Conservation (phyloP, 2,888 invertebrate genomes). For the Limnephilus marmoratus region DNA sequence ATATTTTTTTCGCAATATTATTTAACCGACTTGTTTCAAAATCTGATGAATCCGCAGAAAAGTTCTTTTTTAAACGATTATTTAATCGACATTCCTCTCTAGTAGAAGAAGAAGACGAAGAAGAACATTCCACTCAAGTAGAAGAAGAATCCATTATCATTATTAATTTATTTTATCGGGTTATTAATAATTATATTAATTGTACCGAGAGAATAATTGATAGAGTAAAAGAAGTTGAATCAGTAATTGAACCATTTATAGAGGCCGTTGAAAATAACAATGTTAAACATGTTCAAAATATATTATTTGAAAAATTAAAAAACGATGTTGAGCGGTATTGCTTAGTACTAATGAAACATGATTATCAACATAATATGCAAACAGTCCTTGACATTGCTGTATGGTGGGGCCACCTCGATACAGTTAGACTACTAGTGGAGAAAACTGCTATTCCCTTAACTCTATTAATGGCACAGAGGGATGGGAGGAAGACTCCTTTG, state of each 20-base stretch:
- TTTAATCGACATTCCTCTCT: no score
- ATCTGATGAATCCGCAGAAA: not conserved
- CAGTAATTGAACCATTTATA: no score
- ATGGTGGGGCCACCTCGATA: not conserved
- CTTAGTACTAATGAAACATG: not conserved
- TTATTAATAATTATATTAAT: no score
- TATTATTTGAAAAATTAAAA: not conserved
- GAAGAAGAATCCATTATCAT: no score
- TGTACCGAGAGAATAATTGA: no score
- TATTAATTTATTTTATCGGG: no score
- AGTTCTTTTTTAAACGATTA: no score
- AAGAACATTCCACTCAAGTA: no score
- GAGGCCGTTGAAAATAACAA: no score
- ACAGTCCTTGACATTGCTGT: not conserved
- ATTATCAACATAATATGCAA: no score
- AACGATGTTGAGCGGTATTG: not conserved
- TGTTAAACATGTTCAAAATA: not conserved
- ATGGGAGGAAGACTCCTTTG: not conserved
- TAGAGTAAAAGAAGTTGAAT: no score
- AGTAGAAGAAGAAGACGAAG: no score
- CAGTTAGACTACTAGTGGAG: not conserved
- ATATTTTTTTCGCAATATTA: not conserved
- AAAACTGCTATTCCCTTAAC: not conserved
- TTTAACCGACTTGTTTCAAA: not conserved
- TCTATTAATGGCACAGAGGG: not conserved